phyloP scores from a whole-genome alignment of 2,113 vertebrate species.

The Calcarius ornatus region DNA sequence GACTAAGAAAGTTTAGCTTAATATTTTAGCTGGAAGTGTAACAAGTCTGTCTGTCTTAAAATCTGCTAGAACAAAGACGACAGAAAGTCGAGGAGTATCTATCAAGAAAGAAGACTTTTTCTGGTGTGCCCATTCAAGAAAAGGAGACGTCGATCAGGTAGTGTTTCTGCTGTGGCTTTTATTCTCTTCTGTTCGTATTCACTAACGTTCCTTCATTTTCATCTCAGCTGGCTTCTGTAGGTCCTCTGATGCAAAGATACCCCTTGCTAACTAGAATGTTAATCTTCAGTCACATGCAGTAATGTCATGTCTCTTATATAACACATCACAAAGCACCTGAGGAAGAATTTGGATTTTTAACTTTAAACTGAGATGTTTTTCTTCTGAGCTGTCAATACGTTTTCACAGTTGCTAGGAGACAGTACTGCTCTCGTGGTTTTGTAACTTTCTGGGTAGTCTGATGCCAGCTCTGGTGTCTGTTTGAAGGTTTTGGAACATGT shows the following conservation, averaged over 20 bases:
- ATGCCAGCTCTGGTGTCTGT: background rate
- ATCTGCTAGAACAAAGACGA: slow-evolving; percentile 67
- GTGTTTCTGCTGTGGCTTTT: background rate
- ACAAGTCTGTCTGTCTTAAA: background rate
- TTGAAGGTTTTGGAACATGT: background rate
- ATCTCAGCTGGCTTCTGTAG: background rate
- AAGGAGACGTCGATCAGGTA: slow-evolving; percentile 42
- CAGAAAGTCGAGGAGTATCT: slow-evolving; percentile 68
- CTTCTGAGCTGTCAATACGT: background rate
- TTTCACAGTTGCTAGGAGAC: background rate
- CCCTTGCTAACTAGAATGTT: background rate
- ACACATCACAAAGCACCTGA: background rate
- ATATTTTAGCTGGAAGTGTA: background rate
- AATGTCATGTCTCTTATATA: background rate
- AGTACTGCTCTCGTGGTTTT: background rate
- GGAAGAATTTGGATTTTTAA: background rate
- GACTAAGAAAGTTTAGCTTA: background rate
- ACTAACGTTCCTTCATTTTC: background rate
- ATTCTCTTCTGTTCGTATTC: background rate
- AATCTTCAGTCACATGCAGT: background rate
- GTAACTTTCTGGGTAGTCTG: background rate
- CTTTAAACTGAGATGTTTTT: background rate
- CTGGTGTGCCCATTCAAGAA: slow-evolving; percentile 9
- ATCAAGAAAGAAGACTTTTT: slow-evolving; percentile 52
- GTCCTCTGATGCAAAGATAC: background rate